phyloP scores from a whole-genome alignment of 2,113 vertebrate genomes.

The Lagopus leucura region DNA sequence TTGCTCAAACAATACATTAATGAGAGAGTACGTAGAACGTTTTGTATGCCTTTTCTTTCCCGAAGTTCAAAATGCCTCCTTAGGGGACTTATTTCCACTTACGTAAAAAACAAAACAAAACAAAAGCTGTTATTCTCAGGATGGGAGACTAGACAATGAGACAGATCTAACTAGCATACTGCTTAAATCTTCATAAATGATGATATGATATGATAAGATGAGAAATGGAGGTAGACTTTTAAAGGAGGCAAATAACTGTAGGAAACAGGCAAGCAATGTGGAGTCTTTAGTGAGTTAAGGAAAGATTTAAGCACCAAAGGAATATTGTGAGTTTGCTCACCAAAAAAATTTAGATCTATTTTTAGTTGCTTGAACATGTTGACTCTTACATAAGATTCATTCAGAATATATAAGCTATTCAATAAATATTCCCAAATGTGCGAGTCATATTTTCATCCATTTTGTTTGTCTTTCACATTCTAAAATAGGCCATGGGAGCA shows the following conservation, averaged over 20 bases:
- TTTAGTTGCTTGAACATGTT: conserved; percentile 72
- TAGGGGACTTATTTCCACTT: neutral
- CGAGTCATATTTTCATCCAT: conserved; percentile 59
- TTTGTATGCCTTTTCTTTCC: neutral
- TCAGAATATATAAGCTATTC: conserved; percentile 67
- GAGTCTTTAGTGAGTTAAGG: conserved; percentile 24
- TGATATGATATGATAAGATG: too few species aligned
- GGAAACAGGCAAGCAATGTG: neutral
- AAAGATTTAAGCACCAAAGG: neutral
- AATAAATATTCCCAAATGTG: conserved; percentile 69
- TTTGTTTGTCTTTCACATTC: conserved; percentile 60
- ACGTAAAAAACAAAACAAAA: neutral
- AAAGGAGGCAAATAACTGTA: neutral
- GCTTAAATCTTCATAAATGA: neutral
- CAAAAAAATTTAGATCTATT: conserved; percentile 62
- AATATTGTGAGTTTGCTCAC: conserved; percentile 24
- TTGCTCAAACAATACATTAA: neutral
- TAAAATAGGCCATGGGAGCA: neutral
- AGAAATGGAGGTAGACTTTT: neutral
- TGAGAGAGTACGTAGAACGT: neutral
- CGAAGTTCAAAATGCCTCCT: neutral
- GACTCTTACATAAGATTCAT: conserved; percentile 73
- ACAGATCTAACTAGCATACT: neutral
- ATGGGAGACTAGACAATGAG: neutral
- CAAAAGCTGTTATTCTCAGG: neutral